These are phyloP conservation scores for Hirtodrosophila alboralis DNA, from an alignment of 2,888 invertebrate species.

Conservation along the genomic window DNA sequence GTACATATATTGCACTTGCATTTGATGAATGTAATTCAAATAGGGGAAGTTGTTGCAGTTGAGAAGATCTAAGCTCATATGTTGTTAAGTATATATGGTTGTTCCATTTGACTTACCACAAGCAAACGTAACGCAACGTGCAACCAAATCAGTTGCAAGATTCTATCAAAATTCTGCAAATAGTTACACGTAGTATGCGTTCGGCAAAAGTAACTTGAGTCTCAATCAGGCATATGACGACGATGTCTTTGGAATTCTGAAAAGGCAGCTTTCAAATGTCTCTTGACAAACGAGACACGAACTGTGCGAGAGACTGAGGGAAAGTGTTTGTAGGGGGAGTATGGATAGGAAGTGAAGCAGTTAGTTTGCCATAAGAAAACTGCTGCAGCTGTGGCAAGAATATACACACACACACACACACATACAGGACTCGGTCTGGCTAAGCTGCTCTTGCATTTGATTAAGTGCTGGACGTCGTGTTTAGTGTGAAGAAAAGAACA, in stretches of 20 bases:
- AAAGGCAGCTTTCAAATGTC: slow-evolving; percentile 21
- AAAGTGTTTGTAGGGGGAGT: not conserved
- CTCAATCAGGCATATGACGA: slow-evolving; percentile 72
- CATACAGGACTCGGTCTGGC: slow-evolving; percentile 17
- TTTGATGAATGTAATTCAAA: too few relatives aligned
- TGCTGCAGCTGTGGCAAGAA: slow-evolving; percentile 21
- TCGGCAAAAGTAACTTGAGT: slow-evolving; percentile 51
- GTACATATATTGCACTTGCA: too few relatives aligned
- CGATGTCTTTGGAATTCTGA: slow-evolving; percentile 36
- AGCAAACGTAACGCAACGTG: slow-evolving; percentile 37
- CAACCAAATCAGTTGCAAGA: slow-evolving; percentile 63
- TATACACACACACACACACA: too few relatives aligned
- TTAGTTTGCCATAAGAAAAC: slow-evolving; percentile 4
- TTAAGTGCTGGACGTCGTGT: slow-evolving; percentile 70
- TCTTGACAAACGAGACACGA: slow-evolving; percentile 40
- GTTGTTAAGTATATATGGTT: too few relatives aligned
- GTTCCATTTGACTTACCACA: slow-evolving; percentile 57
- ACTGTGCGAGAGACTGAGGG: slow-evolving; percentile 6
- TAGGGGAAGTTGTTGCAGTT: too few relatives aligned
- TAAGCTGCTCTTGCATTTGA: slow-evolving; percentile 58
- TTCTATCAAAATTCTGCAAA: slow-evolving; percentile 72
- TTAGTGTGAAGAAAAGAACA: slow-evolving; percentile 59
- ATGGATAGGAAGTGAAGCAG: too few relatives aligned
- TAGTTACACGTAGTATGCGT: slow-evolving; percentile 47
- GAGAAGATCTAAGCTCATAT: not conserved